Conservation (phyloP, 92 coral and sea anemone genomes). For the Anthopleura xanthogrammica region DNA sequence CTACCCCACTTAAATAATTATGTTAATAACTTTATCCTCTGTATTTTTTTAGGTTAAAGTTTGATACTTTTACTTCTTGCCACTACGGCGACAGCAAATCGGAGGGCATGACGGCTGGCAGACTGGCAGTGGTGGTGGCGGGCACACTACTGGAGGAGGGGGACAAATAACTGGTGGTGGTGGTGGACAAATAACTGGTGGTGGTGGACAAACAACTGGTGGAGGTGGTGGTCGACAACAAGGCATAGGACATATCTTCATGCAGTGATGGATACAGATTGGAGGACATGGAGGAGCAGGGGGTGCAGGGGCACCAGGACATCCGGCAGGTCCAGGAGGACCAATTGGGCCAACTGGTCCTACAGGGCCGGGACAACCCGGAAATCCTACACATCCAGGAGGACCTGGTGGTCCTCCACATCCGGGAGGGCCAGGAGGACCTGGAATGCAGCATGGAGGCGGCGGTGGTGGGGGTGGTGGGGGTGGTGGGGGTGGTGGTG, state of each 20-base stretch:
- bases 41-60: neutral
- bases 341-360: constrained; percentile 93
- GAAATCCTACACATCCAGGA: constrained; percentile 61
- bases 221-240: constrained; percentile 75
- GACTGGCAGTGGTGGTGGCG: constrained; percentile 11
- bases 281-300: constrained; percentile 94
- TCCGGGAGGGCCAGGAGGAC: constrained; percentile 87
- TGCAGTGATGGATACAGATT: constrained; percentile 91
- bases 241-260: constrained; percentile 87
- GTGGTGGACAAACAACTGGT: constrained; percentile 37
- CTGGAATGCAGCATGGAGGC: constrained; percentile 52
- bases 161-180: constrained; percentile 24
- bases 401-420: constrained; percentile 86
- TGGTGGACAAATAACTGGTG: constrained; percentile 47
- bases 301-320: constrained; percentile 93
- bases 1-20: no score
- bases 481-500: constrained; percentile 79
- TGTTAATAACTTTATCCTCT: neutral
- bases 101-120: constrained; percentile 54
- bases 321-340: constrained; percentile 89
- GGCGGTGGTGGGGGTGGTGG: constrained; percentile 81
- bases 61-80: neutral
- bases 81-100: constrained; percentile 29
- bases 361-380: constrained; percentile 79
- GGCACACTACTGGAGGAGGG: constrained; percentile 45